Evolutionary conservation across 2,113 vertebrate genomes (phyloP).

Genomic region (Hemibagrus wyckioides): DNA sequence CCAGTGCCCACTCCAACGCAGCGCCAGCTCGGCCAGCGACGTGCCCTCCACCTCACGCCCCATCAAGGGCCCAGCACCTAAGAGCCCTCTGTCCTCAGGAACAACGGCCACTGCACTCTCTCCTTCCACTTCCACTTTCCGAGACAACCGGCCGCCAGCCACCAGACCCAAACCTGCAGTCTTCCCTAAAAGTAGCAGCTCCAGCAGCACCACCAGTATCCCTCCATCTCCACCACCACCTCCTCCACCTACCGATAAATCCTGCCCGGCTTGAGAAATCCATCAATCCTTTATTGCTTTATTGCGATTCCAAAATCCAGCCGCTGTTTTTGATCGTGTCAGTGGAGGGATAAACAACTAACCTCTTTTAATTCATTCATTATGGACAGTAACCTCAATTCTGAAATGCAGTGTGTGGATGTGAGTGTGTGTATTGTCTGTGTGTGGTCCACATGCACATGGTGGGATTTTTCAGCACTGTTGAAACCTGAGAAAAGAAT

Average conservation of each 20-base stretch:
- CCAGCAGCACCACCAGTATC: constrained; percentile 76
- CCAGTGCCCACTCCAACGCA: constrained; percentile 84
- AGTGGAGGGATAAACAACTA: constrained; percentile 19
- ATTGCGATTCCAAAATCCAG: constrained; percentile 14
- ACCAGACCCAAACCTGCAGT: constrained; percentile 90
- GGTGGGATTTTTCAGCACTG: constrained; percentile 48
- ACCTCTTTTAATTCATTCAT: constrained; percentile 9
- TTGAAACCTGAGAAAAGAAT: constrained; percentile 28
- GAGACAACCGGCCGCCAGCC: constrained; percentile 85
- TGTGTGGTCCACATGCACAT: constrained; percentile 51
- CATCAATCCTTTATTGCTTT: not conserved
- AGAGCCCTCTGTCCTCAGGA: constrained; percentile 68
- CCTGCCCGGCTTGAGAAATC: constrained; percentile 85
- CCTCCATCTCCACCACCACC: constrained; percentile 72
- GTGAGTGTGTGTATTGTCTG: constrained; percentile 42
- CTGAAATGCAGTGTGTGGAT: constrained; percentile 53
- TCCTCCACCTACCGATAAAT: constrained; percentile 90
- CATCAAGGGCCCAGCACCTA: constrained; percentile 74
- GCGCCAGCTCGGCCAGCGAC: constrained; percentile 90
- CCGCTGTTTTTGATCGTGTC: constrained; percentile 16
- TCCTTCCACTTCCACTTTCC: constrained; percentile 69
- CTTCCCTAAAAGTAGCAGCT: constrained; percentile 87
- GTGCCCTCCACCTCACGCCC: constrained; percentile 91
- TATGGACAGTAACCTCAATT: constrained; percentile 15
- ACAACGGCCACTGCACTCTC: constrained; percentile 62